These are phyloP conservation scores for Drosophila lini DNA, from an alignment of 1,140 invertebrate genomes.

Conservation along the genomic window DNA sequence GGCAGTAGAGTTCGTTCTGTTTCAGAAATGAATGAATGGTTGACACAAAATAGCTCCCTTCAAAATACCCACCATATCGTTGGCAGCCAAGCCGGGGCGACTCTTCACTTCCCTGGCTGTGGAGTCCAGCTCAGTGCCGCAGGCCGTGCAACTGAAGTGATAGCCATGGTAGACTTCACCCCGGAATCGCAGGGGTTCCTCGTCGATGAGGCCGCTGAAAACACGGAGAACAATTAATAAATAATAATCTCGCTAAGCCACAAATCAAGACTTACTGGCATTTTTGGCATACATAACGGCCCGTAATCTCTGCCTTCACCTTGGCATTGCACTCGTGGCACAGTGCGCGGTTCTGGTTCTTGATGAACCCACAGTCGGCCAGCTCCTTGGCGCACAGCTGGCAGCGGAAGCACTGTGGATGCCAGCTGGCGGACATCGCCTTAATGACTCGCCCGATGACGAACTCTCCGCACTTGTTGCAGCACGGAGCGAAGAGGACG, in stretches of 20 bases:
- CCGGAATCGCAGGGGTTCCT: slow-evolving; percentile 97
- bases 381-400: slow-evolving; percentile 95
- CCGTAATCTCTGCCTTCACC: slow-evolving; percentile 96
- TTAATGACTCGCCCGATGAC: slow-evolving; percentile 99
- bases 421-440: slow-evolving; percentile 99
- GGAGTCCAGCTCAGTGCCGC: slow-evolving; percentile 93
- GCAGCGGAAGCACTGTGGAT: slow-evolving; percentile 98
- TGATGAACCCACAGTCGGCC: slow-evolving; percentile 98
- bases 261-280: slow-evolving; percentile 92
- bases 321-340: slow-evolving; percentile 99
- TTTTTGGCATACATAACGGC: slow-evolving; percentile 99
- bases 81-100: slow-evolving; percentile 94
- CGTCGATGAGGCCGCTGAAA: slow-evolving; percentile 96
- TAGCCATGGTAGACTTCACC: slow-evolving; percentile 99
- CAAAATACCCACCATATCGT: slow-evolving; percentile 88
- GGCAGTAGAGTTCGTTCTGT: slow-evolving; percentile 96
- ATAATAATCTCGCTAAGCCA: background rate
- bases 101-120: slow-evolving; percentile 97
- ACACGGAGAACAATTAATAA: background rate
- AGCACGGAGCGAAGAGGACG: slow-evolving; percentile 98
- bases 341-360: slow-evolving; percentile 95
- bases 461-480: slow-evolving; percentile 98
- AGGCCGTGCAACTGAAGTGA: slow-evolving; percentile 98
- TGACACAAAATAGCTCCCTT: background rate
- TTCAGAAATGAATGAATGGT: slow-evolving; percentile 12